A percentile compares a stretch with the other conserved stretches of the same genome.
These are phyloP conservation scores for Pyrgilauda ruficollis DNA, from an alignment of 2,113 vertebrate species.

Conservation along the genomic window DNA sequence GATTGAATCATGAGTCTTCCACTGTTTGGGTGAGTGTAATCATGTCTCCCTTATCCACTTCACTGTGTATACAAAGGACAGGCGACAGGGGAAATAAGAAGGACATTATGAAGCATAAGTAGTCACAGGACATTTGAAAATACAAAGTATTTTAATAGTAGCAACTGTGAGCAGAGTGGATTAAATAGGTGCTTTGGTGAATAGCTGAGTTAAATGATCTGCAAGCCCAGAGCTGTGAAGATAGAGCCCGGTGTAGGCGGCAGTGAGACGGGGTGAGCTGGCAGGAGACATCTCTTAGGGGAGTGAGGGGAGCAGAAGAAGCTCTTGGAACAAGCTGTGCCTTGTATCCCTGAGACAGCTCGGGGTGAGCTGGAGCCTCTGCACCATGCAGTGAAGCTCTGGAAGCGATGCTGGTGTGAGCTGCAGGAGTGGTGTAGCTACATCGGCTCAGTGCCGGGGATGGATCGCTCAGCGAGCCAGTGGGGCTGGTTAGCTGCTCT, in stretches of 20 bases:
- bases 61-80: not conserved
- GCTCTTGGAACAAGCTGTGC: not conserved
- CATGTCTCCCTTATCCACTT: not conserved
- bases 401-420: not conserved
- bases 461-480: accelerated
- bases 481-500: not conserved
- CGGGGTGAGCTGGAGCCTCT: not conserved
- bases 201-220: not conserved
- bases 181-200: not conserved
- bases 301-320: not conserved
- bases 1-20: not conserved
- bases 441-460: not conserved
- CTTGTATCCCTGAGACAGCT: not conserved
- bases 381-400: accelerated
- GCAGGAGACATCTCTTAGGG: not conserved
- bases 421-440: not conserved
- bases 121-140: not conserved
- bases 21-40: not conserved
- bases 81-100: not conserved
- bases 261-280: not conserved
- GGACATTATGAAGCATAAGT: not conserved
- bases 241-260: accelerated
- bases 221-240: not conserved
- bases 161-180: not conserved
- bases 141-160: not conserved